A percentile compares a stretch with the other conserved stretches of the same genome.
Evolutionary conservation across 2,113 vertebrate genomes (phyloP).

Genomic region (Eonycteris spelaea): DNA sequence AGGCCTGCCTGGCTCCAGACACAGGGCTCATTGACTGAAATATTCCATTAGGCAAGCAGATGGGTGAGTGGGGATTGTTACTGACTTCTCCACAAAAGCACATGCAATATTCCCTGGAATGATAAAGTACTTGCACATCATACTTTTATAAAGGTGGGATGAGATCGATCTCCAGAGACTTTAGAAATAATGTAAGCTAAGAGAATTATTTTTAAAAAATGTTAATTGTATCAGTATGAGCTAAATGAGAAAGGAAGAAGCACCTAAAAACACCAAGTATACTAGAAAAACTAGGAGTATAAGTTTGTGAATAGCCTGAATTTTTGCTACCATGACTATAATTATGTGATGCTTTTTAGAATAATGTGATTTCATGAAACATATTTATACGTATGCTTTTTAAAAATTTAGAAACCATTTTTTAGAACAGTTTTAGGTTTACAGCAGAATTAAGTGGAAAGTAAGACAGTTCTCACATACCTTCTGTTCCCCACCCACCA

Average conservation of each 20-base stretch:
- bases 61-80: not conserved
- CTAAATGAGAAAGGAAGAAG: not conserved
- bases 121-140: not conserved
- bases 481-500: too few relatives aligned
- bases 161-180: not conserved
- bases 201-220: not conserved
- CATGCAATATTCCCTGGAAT: not conserved
- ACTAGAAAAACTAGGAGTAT: not conserved
- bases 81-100: constrained; percentile 9
- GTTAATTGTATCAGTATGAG: not conserved
- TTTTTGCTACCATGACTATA: not conserved
- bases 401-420: not conserved
- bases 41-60: constrained; percentile 35
- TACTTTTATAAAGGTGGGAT: not conserved
- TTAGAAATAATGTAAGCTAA: not conserved
- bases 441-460: not conserved
- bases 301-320: not conserved
- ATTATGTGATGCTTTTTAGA: not conserved
- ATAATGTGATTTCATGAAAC: not conserved
- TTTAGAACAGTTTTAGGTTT: not conserved
- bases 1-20: constrained; percentile 31
- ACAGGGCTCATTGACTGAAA: constrained; percentile 27
- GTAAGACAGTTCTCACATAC: not conserved
- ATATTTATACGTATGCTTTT: not conserved
- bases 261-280: not conserved